A percentile compares a stretch with the other conserved stretches of the same genome.
phyloP scores from a whole-genome alignment of 1,140 invertebrate genomes.

The Ericerus pela region DNA sequence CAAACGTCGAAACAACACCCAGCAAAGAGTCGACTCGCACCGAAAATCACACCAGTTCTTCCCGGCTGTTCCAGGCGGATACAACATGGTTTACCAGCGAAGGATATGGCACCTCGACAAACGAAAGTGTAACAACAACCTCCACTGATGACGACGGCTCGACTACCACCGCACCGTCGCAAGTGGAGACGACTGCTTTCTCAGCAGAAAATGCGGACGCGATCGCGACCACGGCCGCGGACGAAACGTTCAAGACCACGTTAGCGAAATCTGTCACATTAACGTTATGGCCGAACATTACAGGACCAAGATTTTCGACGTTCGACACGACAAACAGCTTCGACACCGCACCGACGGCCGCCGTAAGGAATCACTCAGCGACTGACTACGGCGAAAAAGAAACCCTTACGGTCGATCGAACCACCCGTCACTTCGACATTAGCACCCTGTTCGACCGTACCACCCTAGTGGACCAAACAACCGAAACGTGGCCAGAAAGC shows the following conservation, averaged over 20 bases:
- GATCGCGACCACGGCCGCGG: not conserved
- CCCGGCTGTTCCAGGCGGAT: no score
- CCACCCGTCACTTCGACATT: no score
- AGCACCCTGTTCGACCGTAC: no score
- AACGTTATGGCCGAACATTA: not conserved
- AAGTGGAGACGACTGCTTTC: not conserved
- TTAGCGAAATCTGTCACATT: not conserved
- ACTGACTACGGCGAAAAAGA: constrained; percentile 3
- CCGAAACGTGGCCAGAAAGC: not conserved
- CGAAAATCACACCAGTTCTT: no score
- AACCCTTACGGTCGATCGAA: not conserved
- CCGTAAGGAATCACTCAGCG: not conserved
- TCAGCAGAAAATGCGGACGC: not conserved
- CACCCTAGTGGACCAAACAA: no score
- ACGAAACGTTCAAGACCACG: not conserved
- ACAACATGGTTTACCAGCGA: no score
- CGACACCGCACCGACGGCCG: not conserved
- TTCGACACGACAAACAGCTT: not conserved
- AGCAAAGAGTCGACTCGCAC: no score
- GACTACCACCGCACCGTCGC: not conserved
- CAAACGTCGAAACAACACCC: no score
- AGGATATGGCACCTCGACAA: no score
- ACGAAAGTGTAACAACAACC: no score
- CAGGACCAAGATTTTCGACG: not conserved
- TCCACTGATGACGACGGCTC: no score